Base-by-base conservation (phyloP, 2,797 vertebrate genomes). In the Thalassophryne amazonica region DNA sequence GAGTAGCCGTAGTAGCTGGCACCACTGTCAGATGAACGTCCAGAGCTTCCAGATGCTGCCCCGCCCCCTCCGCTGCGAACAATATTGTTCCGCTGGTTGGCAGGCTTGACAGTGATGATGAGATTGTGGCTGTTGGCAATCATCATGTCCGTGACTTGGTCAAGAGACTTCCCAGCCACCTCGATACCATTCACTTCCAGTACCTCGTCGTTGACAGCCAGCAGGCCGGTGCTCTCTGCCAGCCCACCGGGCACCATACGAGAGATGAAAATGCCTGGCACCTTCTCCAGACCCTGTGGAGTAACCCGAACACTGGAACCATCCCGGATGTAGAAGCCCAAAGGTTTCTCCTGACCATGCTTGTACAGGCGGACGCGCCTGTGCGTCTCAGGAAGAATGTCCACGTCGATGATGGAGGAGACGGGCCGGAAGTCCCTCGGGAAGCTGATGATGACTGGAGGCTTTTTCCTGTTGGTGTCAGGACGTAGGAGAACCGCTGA, bases 131-230 rank as follows among this genome's bases (percentile, higher is more conserved):
- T 98, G 88, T 99, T 98, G 0, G 97, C 97, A 6, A 99, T 96
- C 97, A 99, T 99, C 97, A 99, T 99, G 85, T 99, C 97, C 0
- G 96, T 98, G 48, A 98, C 97, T 57, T 99, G 97, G 84, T 99
- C 97, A 6, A 99, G 91, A 34, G 94, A 96, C 59, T 98, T 99
- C 0, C 95, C 95, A 0, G 90, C 93, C 69, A 98, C 97, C 75
- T 98, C 97, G 2, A 98, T 98, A 12, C 96, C 95, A 0, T 99
- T 98, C 8, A 99, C 97, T 76, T 99, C 97, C 59, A 99, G 83
- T 4, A 99, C 97, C 76, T 99, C 97, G 0, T 99, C 97, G 0
- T 98, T 99, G 12, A 99, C 97, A 0, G 97, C 97, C 42, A 99
- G 75, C 12, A 99, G 87, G 13, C 97, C 97, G 0, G 96, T 99